These are phyloP conservation scores for Vannuccia rotundouncinata DNA, from an alignment of 2,888 invertebrate genomes.

Conservation along the genomic window DNA sequence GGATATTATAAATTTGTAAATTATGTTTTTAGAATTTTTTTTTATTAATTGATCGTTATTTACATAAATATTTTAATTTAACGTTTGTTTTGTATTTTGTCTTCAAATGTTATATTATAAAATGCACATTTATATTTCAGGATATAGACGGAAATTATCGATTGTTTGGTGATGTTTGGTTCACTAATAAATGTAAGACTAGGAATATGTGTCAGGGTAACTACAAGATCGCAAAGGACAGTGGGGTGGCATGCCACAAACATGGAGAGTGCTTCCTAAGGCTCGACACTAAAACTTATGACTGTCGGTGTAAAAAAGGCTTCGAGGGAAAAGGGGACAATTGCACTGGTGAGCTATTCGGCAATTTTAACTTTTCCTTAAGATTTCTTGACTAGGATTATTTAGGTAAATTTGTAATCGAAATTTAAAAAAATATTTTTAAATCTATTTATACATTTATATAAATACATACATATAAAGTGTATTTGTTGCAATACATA, in stretches of 20 bases:
- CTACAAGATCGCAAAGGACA: background rate
- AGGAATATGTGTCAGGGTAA: slow-evolving; percentile 17
- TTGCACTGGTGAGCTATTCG: slow-evolving; percentile 12
- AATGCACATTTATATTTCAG: too few species aligned
- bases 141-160: slow-evolving; percentile 25
- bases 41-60: too few species aligned
- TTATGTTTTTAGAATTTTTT: too few species aligned
- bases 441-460: too few species aligned
- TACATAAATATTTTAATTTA: too few species aligned
- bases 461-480: background rate
- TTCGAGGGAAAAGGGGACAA: slow-evolving; percentile 23
- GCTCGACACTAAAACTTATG: background rate
- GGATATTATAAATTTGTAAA: too few species aligned
- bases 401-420: too few species aligned
- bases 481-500: background rate
- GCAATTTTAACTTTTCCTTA: background rate
- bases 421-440: too few species aligned
- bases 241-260: slow-evolving; percentile 26
- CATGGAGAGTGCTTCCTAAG: slow-evolving; percentile 32
- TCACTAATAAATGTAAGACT: slow-evolving; percentile 27
- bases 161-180: slow-evolving; percentile 26
- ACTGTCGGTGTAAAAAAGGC: slow-evolving; percentile 29
- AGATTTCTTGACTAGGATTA: background rate
- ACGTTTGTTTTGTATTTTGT: too few species aligned
- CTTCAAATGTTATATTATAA: too few species aligned